These are phyloP conservation scores for Emmelina monodactyla DNA, from an alignment of 2,888 invertebrate genomes.

Conservation along the genomic window DNA sequence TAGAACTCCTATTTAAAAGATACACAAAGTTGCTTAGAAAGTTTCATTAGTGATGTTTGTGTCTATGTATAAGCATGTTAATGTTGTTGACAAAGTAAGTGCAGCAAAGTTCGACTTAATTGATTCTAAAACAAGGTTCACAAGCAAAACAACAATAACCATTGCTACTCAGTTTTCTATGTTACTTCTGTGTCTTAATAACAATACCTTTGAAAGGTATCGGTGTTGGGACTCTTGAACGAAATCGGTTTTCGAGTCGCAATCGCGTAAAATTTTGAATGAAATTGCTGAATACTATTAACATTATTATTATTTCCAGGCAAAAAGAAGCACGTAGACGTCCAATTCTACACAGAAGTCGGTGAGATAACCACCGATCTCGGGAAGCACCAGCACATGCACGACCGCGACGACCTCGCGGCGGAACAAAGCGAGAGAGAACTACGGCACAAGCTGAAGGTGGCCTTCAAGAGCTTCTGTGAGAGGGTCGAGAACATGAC, in stretches of 20 bases:
- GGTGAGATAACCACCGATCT: slow-evolving; percentile 99
- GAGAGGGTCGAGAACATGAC: slow-evolving; percentile 96
- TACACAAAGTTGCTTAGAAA: neutral
- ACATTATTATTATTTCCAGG: slow-evolving; percentile 24
- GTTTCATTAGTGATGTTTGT: neutral
- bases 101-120: too few relatives aligned
- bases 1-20: neutral
- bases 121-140: too few relatives aligned
- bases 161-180: too few relatives aligned
- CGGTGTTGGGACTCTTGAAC: too few relatives aligned
- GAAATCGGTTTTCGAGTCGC: too few relatives aligned
- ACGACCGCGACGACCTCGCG: slow-evolving; percentile 97
- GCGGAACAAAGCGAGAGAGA: slow-evolving; percentile 99
- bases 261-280: neutral
- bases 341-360: slow-evolving; percentile 99
- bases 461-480: slow-evolving; percentile 98
- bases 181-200: too few relatives aligned
- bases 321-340: slow-evolving; percentile 98
- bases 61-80: neutral
- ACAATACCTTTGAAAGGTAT: too few relatives aligned
- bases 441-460: slow-evolving; percentile 93
- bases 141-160: too few relatives aligned
- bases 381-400: slow-evolving; percentile 99
- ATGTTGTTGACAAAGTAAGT: too few relatives aligned
- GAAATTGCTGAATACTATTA: neutral